Evolutionary conservation across 2,888 invertebrate genomes (phyloP).

Genomic region (Acheta domesticus): DNA sequence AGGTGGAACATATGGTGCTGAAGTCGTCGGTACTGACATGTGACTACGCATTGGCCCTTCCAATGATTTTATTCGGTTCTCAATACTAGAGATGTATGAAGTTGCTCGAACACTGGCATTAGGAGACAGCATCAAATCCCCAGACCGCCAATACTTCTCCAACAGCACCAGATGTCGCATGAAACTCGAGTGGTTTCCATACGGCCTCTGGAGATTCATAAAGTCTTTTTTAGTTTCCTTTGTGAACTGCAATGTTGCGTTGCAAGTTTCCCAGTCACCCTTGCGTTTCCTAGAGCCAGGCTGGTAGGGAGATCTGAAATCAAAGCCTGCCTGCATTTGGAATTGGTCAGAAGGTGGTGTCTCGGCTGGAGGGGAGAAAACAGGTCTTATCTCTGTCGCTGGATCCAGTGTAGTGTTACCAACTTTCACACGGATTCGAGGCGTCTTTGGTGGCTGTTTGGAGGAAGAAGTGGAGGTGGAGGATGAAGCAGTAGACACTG

Average conservation of each 20-base stretch:
- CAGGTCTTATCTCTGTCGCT: background rate
- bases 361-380: background rate
- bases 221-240: constrained; percentile 75
- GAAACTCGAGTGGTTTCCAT: constrained; percentile 84
- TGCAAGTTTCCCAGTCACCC: constrained; percentile 75
- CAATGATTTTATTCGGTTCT: constrained; percentile 72
- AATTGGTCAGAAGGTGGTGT: background rate
- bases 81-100: constrained; percentile 76
- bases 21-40: constrained; percentile 25
- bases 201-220: constrained; percentile 79
- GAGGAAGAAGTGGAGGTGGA: background rate
- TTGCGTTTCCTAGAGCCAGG: background rate
- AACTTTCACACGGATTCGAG: background rate
- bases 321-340: constrained; percentile 65
- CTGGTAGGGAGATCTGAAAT: constrained; percentile 52
- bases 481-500: background rate
- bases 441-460: background rate
- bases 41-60: constrained; percentile 48
- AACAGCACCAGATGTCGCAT: constrained; percentile 73
- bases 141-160: constrained; percentile 72
- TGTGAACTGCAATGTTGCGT: constrained; percentile 75
- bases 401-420: constrained; percentile 11
- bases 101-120: constrained; percentile 70
- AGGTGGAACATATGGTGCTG: constrained; percentile 22
- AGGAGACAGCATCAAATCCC: constrained; percentile 61